These are phyloP conservation scores for Zingel zingel DNA, from an alignment of 2,113 vertebrate species.

Conservation along the genomic window DNA sequence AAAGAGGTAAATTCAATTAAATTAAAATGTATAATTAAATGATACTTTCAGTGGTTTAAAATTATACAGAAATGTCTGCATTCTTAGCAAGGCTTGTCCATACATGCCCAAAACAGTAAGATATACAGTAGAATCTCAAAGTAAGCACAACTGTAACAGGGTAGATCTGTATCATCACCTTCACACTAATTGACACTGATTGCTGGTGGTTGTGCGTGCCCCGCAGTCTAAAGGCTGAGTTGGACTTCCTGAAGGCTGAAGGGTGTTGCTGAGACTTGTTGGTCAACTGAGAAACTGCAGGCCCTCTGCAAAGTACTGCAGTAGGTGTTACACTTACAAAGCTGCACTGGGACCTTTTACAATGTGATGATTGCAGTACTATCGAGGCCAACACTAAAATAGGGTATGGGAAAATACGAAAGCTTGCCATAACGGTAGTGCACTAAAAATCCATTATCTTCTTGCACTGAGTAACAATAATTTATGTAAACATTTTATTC, in stretches of 20 bases:
- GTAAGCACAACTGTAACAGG: background rate
- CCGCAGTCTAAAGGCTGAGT: background rate
- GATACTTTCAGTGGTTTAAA: background rate
- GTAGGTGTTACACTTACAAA: background rate
- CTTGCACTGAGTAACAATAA: slow-evolving; percentile 48
- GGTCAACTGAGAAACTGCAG: background rate
- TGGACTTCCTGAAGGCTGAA: background rate
- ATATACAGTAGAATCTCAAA: background rate
- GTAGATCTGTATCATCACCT: background rate
- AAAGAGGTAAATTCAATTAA: background rate
- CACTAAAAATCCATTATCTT: slow-evolving; percentile 68
- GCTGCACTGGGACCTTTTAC: background rate
- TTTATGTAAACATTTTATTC: slow-evolving; percentile 50
- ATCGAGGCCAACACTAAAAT: slow-evolving; percentile 33
- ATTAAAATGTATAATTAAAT: slow-evolving; percentile 1
- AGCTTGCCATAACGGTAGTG: slow-evolving; percentile 24
- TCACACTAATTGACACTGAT: no score
- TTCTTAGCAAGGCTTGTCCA: background rate
- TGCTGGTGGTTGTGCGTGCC: background rate
- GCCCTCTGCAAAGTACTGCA: background rate
- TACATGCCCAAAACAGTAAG: background rate
- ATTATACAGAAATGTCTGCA: background rate
- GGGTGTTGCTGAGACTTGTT: background rate
- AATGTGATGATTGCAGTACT: slow-evolving; percentile 34
- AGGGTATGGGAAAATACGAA: slow-evolving; percentile 34